These are phyloP conservation scores for Megalurothrips usitatus DNA, from an alignment of 2,888 invertebrate species.

Conservation along the genomic window DNA sequence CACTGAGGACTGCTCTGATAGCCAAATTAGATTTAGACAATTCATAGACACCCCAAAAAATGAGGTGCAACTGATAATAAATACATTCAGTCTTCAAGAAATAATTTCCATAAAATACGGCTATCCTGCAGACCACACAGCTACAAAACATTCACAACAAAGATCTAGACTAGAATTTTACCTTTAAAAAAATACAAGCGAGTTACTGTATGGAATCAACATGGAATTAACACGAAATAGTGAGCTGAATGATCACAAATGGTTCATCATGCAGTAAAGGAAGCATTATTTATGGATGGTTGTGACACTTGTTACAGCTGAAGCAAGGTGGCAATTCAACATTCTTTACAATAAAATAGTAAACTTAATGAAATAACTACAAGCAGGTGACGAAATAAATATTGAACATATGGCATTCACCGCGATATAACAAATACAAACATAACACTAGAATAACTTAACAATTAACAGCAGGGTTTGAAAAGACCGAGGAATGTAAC, in stretches of 20 bases:
- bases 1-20: constrained; percentile 13
- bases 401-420: constrained; percentile 19
- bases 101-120: background rate
- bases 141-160: background rate
- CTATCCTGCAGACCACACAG: constrained; percentile 13
- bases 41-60: background rate
- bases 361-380: background rate
- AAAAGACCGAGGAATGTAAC: background rate
- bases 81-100: constrained; percentile 24
- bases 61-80: constrained; percentile 9
- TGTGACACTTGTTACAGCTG: background rate
- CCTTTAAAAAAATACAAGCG: constrained; percentile 12
- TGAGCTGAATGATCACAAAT: background rate
- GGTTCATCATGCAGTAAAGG: background rate
- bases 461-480: background rate
- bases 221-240: background rate
- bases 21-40: background rate
- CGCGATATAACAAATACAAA: background rate
- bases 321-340: background rate
- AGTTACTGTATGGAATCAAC: background rate
- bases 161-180: constrained; percentile 19
- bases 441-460: background rate
- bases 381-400: constrained; percentile 2
- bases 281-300: background rate
- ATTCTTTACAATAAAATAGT: background rate